These are phyloP conservation scores for Aldrovandia affinis DNA, from an alignment of 2,797 vertebrate species.

Conservation along the genomic window DNA sequence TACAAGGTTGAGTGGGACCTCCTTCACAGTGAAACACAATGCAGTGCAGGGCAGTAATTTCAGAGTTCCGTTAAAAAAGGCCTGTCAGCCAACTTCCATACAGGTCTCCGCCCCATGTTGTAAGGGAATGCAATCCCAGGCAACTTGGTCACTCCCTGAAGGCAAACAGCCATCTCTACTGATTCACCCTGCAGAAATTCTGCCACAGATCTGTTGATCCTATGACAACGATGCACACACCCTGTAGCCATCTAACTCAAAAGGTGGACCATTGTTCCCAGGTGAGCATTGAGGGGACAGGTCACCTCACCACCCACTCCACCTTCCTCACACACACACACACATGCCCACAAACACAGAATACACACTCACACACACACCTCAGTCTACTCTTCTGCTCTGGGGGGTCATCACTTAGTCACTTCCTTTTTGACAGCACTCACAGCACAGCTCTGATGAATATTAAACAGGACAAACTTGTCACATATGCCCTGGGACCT, in stretches of 20 bases:
- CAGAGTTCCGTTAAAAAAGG: slow-evolving; percentile 5
- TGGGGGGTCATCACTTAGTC: too few relatives aligned
- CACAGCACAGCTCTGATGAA: too few relatives aligned
- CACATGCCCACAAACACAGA: background rate
- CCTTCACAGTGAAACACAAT: background rate
- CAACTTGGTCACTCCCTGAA: slow-evolving; percentile 28
- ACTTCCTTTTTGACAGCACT: too few relatives aligned
- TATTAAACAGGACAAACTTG: too few relatives aligned
- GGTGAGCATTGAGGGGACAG: too few relatives aligned
- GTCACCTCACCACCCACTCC: too few relatives aligned
- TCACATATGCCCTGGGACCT: too few relatives aligned
- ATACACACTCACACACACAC: background rate
- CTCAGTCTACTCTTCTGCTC: too few relatives aligned
- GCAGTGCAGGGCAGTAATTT: background rate
- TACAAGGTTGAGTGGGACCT: background rate
- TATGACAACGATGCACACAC: slow-evolving; percentile 38
- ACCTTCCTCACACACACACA: too few relatives aligned
- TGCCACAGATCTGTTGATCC: slow-evolving; percentile 41
- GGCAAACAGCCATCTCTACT: slow-evolving; percentile 42
- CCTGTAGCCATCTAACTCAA: slow-evolving; percentile 40
- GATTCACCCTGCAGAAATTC: slow-evolving; percentile 66
- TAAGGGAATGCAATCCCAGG: background rate
- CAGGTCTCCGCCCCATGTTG: slow-evolving; percentile 28
- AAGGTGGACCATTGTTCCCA: slow-evolving; percentile 33
- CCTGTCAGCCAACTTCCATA: background rate